A percentile compares a stretch with the other conserved stretches of the same genome.
These are phyloP conservation scores for Drosophila anomelani DNA, from an alignment of 2,888 invertebrate genomes.

Conservation along the genomic window DNA sequence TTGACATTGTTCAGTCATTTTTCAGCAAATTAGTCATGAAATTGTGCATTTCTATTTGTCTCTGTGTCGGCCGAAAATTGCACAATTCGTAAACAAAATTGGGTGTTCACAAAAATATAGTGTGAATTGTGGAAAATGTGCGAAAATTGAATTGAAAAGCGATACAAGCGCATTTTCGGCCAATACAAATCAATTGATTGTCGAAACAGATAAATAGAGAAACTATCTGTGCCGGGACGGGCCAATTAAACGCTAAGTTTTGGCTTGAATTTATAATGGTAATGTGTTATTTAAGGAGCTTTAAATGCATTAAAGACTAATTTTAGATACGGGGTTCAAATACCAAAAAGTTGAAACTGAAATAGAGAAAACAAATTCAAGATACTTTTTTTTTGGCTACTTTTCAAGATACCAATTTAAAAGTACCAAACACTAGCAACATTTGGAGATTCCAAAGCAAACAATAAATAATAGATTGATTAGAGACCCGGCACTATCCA, in stretches of 20 bases:
- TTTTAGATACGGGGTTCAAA: neutral
- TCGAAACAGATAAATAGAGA: constrained; percentile 9
- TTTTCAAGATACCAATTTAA: neutral
- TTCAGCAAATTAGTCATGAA: constrained; percentile 71
- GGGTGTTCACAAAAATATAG: constrained; percentile 1
- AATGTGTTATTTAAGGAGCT: neutral
- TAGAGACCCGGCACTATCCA: constrained; percentile 8
- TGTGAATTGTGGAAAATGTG: constrained; percentile 24
- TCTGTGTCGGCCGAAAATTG: constrained; percentile 33
- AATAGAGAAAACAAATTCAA: neutral
- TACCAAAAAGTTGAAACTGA: neutral
- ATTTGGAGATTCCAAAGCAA: neutral
- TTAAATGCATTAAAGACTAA: neutral
- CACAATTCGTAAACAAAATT: constrained; percentile 47
- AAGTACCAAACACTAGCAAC: neutral
- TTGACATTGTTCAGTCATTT: constrained; percentile 66
- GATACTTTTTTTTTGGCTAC: neutral
- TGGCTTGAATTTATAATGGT: neutral
- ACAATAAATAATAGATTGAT: constrained; percentile 24
- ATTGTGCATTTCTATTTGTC: constrained; percentile 61
- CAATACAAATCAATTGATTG: constrained; percentile 50
- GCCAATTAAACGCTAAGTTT: neutral
- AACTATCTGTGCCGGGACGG: neutral
- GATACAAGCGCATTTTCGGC: constrained; percentile 17
- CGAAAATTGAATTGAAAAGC: constrained; percentile 45